A percentile compares a stretch with the other conserved stretches of the same genome.
These are phyloP conservation scores for Exephanes ischioxanthus DNA, from an alignment of 2,888 invertebrate species.

Conservation along the genomic window DNA sequence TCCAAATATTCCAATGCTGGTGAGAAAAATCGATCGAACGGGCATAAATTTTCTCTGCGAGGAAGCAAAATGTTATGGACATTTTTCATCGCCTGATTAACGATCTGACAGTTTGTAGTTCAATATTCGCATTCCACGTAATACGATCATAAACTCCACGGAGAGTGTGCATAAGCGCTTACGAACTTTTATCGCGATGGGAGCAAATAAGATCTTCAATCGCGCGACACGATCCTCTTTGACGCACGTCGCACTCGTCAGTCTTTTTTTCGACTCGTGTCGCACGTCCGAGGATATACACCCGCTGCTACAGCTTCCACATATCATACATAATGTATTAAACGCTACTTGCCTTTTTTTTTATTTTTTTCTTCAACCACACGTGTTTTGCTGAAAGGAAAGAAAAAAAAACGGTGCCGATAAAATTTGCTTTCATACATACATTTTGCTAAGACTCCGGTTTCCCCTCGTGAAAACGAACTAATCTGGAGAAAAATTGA, in stretches of 20 bases:
- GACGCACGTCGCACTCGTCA: background rate
- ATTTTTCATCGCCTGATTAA: background rate
- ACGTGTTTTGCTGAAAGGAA: background rate
- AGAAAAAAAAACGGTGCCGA: no score
- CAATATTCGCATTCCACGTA: background rate
- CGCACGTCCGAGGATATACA: background rate
- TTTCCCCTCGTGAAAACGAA: background rate
- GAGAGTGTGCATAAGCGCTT: background rate
- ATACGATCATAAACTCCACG: background rate
- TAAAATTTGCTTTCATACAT: slow-evolving; percentile 1
- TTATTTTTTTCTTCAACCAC: background rate
- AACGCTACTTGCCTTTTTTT: background rate
- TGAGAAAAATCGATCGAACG: slow-evolving; percentile 83
- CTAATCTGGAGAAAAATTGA: background rate
- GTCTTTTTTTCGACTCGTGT: background rate
- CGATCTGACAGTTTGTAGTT: background rate
- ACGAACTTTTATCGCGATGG: background rate
- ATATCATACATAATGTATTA: background rate
- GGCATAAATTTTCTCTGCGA: background rate
- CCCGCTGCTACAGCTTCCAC: background rate
- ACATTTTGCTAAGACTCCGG: no score
- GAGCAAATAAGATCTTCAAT: background rate
- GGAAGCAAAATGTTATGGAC: no score
- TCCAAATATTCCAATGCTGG: slow-evolving; percentile 91
- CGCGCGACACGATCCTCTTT: background rate